Base-by-base conservation (phyloP, 2,888 invertebrate genomes). In the Syrphus vitripennis region DNA sequence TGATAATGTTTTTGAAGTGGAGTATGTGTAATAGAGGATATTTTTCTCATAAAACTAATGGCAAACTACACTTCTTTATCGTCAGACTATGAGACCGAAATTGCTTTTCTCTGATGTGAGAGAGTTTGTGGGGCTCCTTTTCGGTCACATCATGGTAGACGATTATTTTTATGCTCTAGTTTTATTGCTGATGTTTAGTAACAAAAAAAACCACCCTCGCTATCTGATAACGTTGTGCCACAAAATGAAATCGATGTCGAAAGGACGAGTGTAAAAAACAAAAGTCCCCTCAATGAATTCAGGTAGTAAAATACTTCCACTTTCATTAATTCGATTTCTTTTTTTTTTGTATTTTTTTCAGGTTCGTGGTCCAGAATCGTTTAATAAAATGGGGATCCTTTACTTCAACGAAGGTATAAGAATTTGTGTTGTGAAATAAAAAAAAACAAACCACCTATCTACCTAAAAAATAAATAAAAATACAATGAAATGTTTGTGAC, bases 131-230 rank as follows among this genome's bases (percentile, higher is more conserved):
- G 65, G 69, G 19, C 21, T 40, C 26, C 21, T 31, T 59, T 71
- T 75, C 31, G 79, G 83, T 80, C 83, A 80, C 83, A 83, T 83
- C 74, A 79, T 79, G 74, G 75, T 70, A 70, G 74, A 80, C 75
- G 83, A 83, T 79, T 83, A 80, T 83, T 83, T 83, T 79, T 83
- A 79, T 83, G 80, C 70, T 57, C 80, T 48, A 63, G 42, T 83
- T 83, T 83, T 83, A 83, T 75, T 79, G 79, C 50, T 50, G 75
- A 80, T 83, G 83, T 83, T 83, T 79, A 83, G 83, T 63, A 79
- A 57, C 24, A 75, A 50, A 80, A 71, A 63, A 40, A 14, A 26
- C 55, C 50, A 74, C 34, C 31, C 34, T 67, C n/a, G n/a, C n/a
- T n/a, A n/a, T n/a, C 67, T n/a, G 74, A 83, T 79, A 75, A 79